Conservation (phyloP, 2,113 vertebrate genomes). For the Oncorhynchus nerka region DNA sequence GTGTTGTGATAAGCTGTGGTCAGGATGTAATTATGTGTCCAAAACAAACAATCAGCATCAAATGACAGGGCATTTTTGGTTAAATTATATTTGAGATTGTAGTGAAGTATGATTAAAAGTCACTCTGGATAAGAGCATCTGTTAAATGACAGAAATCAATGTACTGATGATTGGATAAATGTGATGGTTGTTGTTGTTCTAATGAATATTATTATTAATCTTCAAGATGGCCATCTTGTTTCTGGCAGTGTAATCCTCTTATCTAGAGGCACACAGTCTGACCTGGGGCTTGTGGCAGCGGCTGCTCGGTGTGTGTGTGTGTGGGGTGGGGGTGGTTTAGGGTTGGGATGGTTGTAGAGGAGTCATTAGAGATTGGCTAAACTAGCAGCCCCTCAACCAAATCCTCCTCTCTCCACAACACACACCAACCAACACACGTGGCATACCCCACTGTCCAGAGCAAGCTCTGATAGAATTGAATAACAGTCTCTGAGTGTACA, state of each 20-base stretch:
- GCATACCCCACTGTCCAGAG: not conserved
- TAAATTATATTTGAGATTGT: not conserved
- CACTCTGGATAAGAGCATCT: constrained; percentile 18
- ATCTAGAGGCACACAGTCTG: constrained; percentile 52
- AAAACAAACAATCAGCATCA: not conserved
- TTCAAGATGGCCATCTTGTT: constrained; percentile 45
- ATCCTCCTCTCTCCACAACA: not conserved
- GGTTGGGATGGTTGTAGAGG: not conserved
- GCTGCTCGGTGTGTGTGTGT: constrained; percentile 5
- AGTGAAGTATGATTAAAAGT: not conserved
- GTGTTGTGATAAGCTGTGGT: constrained; percentile 18
- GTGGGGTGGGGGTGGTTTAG: not conserved
- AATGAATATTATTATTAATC: constrained; percentile 26
- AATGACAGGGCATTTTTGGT: not conserved
- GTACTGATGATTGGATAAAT: not conserved
- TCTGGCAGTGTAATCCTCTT: constrained; percentile 68
- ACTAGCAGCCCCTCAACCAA: not conserved
- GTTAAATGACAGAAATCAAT: not conserved
- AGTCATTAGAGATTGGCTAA: constrained; percentile 1
- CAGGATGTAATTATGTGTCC: not conserved
- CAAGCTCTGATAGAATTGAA: not conserved
- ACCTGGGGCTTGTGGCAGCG: constrained; percentile 57
- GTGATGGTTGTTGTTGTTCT: constrained; percentile 21
- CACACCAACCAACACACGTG: not conserved
- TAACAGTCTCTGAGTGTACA: not conserved